Percentiles rank a stretch among this genome's conserved stretches.
Conservation (phyloP, 2,113 vertebrate species). For the Clarias macrocephalus region DNA sequence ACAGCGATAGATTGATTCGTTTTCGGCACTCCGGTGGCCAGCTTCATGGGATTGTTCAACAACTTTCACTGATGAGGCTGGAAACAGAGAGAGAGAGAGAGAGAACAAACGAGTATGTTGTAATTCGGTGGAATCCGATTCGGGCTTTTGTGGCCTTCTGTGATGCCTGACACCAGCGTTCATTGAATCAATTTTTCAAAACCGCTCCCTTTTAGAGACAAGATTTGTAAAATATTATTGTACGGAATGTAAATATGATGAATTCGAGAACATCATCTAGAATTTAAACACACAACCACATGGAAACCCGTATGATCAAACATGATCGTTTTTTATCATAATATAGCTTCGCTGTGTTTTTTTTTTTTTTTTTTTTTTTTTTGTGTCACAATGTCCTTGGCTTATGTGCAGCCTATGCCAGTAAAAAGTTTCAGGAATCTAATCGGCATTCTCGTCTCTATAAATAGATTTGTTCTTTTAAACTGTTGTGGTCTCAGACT, state of each 20-base stretch:
- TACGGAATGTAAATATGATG: background rate
- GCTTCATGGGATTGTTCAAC: conserved; percentile 48
- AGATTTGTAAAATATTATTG: background rate
- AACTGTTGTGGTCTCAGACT: conserved; percentile 65
- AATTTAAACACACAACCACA: background rate
- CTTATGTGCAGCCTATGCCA: conserved; percentile 34
- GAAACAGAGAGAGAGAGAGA: conserved; percentile 29
- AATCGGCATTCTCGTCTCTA: conserved; percentile 58
- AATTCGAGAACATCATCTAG: background rate
- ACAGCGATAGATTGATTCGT: conserved; percentile 46
- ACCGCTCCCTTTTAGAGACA: background rate
- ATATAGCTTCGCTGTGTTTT: conserved; percentile 19
- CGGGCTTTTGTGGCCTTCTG: conserved; percentile 34
- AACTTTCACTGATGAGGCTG: conserved; percentile 49
- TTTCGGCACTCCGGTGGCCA: conserved; percentile 39
- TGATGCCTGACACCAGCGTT: background rate
- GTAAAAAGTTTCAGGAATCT: conserved; percentile 52
- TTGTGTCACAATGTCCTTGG: conserved; percentile 22
- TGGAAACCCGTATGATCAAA: background rate
- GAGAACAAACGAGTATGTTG: conserved; percentile 49
- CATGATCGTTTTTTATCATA: background rate
- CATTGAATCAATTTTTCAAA: background rate
- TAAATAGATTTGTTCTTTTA: conserved; percentile 70
- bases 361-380: background rate
- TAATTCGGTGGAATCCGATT: conserved; percentile 35